phyloP scores from a whole-genome alignment of 2,113 vertebrate genomes.

The Helogale parvula region DNA sequence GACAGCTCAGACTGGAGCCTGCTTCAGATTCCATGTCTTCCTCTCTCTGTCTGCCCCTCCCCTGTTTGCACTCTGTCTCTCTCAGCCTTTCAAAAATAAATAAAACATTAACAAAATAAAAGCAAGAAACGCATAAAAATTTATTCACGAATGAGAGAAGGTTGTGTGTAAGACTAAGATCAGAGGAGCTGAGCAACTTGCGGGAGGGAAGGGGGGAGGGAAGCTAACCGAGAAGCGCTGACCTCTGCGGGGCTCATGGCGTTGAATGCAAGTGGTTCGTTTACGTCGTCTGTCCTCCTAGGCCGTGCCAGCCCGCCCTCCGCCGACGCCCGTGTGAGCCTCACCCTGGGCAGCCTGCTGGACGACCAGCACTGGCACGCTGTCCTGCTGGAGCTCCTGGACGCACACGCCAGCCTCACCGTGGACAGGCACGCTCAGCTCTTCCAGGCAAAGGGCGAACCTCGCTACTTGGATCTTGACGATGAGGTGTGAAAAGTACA shows the following conservation, averaged over 20 bases:
- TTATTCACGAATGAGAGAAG: neutral
- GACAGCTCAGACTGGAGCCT: no score
- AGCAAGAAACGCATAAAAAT: neutral
- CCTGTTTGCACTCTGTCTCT: no score
- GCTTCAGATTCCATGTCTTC: no score
- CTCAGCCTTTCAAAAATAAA: no score
- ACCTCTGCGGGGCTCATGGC: neutral
- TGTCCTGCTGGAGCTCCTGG: slow-evolving; percentile 88
- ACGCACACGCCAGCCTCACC: slow-evolving; percentile 90
- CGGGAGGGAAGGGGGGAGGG: neutral
- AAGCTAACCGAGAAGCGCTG: neutral
- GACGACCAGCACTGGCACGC: slow-evolving; percentile 95
- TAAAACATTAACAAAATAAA: neutral
- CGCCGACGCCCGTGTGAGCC: slow-evolving; percentile 80
- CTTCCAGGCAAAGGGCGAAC: slow-evolving; percentile 86
- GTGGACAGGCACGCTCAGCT: slow-evolving; percentile 92
- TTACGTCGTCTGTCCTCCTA: slow-evolving; percentile 80
- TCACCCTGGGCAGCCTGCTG: slow-evolving; percentile 90
- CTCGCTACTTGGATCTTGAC: slow-evolving; percentile 88
- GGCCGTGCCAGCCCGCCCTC: slow-evolving; percentile 82
- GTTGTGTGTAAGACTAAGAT: neutral
- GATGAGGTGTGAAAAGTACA: slow-evolving; percentile 89
- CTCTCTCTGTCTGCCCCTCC: no score
- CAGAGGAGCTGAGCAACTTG: neutral
- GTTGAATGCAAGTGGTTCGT: slow-evolving; percentile 42